Conservation (phyloP, 2,888 invertebrate species). For the Sphaeridia pumilis region DNA sequence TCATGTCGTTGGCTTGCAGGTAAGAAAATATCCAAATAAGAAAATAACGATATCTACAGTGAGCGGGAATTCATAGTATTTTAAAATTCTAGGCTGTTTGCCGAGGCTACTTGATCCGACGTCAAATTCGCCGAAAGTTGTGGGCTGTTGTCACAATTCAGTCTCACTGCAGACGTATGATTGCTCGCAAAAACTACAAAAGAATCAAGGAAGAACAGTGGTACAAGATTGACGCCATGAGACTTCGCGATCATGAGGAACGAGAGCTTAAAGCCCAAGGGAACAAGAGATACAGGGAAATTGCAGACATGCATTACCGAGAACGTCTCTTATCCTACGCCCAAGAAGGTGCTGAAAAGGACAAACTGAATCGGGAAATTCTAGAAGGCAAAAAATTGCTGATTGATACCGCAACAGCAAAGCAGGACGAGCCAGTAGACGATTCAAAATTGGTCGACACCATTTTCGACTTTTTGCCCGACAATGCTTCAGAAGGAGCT, state of each 20-base stretch:
- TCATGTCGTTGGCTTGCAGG: constrained; percentile 75
- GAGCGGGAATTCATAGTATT: no score
- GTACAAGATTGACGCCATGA: constrained; percentile 74
- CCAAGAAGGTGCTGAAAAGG: constrained; percentile 74
- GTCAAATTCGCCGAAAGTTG: constrained; percentile 76
- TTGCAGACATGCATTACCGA: constrained; percentile 84
- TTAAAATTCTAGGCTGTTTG: constrained; percentile 87
- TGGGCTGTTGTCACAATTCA: constrained; percentile 93
- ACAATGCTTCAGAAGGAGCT: constrained; percentile 79
- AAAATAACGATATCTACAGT: no score
- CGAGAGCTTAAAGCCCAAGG: constrained; percentile 82
- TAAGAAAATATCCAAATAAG: no score
- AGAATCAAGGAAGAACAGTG: constrained; percentile 66
- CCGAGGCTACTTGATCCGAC: constrained; percentile 79
- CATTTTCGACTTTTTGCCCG: constrained; percentile 85
- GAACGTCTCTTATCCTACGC: constrained; percentile 79
- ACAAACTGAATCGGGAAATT: constrained; percentile 64
- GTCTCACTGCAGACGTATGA: constrained; percentile 78
- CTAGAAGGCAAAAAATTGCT: constrained; percentile 76
- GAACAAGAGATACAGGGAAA: constrained; percentile 86
- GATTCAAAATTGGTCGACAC: constrained; percentile 92
- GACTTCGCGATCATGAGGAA: constrained; percentile 77
- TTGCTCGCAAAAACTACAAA: constrained; percentile 71
- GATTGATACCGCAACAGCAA: constrained; percentile 80
- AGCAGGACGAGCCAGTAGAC: constrained; percentile 87